Base-by-base conservation (phyloP, 1,140 invertebrate species). In the Fopius arisanus region DNA sequence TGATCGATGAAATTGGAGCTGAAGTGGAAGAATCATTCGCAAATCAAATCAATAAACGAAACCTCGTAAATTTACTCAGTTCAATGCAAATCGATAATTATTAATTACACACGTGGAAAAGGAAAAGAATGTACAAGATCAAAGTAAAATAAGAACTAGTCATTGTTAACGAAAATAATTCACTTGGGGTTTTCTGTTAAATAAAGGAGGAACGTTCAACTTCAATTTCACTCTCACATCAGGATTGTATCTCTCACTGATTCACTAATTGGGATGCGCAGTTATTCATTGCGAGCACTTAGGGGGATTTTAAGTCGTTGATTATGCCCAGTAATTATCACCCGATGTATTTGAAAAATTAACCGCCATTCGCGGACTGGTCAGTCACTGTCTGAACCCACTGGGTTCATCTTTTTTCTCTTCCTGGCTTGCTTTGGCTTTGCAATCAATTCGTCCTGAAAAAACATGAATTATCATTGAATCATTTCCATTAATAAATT, bases 331-430 rank as follows among this genome's bases (percentile, higher is more conserved):
- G 79, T n/a, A n/a, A n/a, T 73, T 78, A 77, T 80, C 75, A 67
- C 76, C 77, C 79, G 66, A 78, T 77, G 75, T 19, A 78, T 74
- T 70, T 78, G 76, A 77, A 40, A 78, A 77, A 26, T 59, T 10
- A 59, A 5, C 7, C 1, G 14, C 16, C 14, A 28, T 26, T 4
- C 16, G 86, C 84, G 86, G 82, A 83, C 80, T 86, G 86, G 90
- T 94, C 91, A 96, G 91, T 96, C 94, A 89, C 94, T 96, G 87
- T 96, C 95, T 67, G 94, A 95, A 78, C 93, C 92, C 73, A 94
- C 91, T 74, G 88, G 84, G 76, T 89, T 88, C 43, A 90, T 86
- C 89, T 96, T 95, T 91, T 95, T 96, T 87, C 95, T 91, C 85
- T 95, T 95, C 87, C 95, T 95, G 19, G 93, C 90, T 89, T 93